Percentiles rank a stretch among this genome's conserved stretches.
Evolutionary conservation across 2,113 vertebrate genomes (phyloP).

Genomic region (Nicator chloris): DNA sequence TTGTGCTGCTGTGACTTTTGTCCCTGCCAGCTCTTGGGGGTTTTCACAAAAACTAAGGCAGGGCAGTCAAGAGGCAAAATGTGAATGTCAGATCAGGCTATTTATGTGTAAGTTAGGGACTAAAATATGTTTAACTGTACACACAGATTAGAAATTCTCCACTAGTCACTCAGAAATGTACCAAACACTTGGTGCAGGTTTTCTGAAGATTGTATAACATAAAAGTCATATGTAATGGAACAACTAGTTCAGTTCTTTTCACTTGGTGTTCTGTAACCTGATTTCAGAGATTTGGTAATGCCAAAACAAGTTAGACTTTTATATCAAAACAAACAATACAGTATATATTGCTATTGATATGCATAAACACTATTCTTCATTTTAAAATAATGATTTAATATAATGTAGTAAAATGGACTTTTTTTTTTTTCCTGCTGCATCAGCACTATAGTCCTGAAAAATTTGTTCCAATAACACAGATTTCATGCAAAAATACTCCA

Average conservation of each 20-base stretch:
- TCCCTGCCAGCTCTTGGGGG: background rate
- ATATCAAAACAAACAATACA: background rate
- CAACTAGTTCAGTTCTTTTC: background rate
- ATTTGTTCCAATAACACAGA: background rate
- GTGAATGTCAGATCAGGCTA: background rate
- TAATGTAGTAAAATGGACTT: rapidly evolving
- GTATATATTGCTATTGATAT: background rate
- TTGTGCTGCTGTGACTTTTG: background rate
- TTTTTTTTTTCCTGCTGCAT: background rate
- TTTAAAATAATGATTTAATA: background rate
- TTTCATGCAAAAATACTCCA: background rate
- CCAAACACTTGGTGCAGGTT: background rate
- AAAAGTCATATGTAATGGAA: background rate
- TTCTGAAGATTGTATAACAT: background rate
- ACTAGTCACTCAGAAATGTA: background rate
- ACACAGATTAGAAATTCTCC: background rate
- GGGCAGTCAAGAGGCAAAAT: background rate
- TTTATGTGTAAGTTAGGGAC: background rate
- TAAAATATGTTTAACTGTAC: background rate
- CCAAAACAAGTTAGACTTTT: background rate
- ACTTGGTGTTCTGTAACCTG: background rate
- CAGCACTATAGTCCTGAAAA: background rate
- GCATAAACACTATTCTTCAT: background rate
- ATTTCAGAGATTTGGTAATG: background rate
- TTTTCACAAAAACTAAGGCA: background rate